A percentile compares a stretch with the other conserved stretches of the same genome.
These are phyloP conservation scores for Emydoidea blandingii DNA, from an alignment of 2,797 vertebrate genomes.

Conservation along the genomic window DNA sequence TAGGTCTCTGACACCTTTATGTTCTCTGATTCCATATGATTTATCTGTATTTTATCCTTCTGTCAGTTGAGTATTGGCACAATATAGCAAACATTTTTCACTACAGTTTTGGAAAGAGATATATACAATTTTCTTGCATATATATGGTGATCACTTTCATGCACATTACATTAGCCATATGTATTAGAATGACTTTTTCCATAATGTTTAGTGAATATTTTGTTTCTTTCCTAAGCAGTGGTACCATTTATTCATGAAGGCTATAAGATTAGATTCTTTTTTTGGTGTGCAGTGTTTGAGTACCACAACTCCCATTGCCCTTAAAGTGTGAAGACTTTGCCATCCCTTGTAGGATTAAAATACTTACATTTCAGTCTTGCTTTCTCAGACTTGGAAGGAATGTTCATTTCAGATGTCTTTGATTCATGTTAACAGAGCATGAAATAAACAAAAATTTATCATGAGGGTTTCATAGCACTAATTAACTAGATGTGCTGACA, in stretches of 20 bases:
- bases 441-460: conserved; percentile 21
- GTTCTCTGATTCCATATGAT: neutral
- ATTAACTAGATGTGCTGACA: conserved; percentile 22
- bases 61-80: neutral
- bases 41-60: neutral
- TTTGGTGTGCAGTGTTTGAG: neutral
- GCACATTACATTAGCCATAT: neutral
- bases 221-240: neutral
- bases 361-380: neutral
- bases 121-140: neutral
- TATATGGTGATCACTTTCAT: neutral
- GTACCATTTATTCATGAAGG: neutral
- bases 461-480: neutral
- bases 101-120: neutral
- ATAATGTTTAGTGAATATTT: neutral
- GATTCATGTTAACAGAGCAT: neutral
- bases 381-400: conserved; percentile 24
- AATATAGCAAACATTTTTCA: neutral
- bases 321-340: neutral
- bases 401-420: neutral
- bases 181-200: neutral
- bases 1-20: neutral
- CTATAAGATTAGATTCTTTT: rapidly evolving
- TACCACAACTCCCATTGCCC: rapidly evolving
- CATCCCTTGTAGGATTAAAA: neutral